Evolutionary conservation across 2,797 vertebrate species (phyloP), one percentile per base, ranked within the genome.

Genomic region (Melopsittacus undulatus): DNA sequence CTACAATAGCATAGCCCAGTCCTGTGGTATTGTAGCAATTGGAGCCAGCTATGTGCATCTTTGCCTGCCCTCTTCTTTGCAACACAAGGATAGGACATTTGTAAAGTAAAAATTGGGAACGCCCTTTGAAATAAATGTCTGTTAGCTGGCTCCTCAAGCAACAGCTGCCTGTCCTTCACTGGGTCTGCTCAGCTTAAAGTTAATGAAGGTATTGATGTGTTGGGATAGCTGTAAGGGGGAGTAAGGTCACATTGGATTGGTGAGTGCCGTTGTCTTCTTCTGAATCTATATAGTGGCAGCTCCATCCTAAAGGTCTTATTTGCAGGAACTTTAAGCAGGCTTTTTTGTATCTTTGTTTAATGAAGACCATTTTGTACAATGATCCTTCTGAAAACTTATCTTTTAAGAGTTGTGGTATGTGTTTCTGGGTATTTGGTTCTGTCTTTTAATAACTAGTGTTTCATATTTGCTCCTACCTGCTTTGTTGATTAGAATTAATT

Each of bases 1-100:
- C 21, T 67, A 8, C 13, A 10, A 3, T 27, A 49, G 22, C 10
- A 13, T 0, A 4, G 40, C 24, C n/a, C 22, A 40, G 17, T 40
- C 36, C 26, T 59, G n/a, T 29, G 38, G 45, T 9, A 8, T 18
- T 40, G 2, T 12, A 80, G 14, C 54, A 51, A 1, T 48, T 63
- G 61, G 57, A 66, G 16, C 23, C 34, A 42, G 34, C 24, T 52
- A 1, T 21, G 0, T 4, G 2, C 29, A 9, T 62, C 42, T 51
- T 13, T 36, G 2, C 59, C 13, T 7, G 3, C n/a, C 5, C 19
- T 68, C 12, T 11, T 42, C 20, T 29, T 48, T 3, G 1, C 22
- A 26, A 11, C 12, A 7, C 22, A 12, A 63, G 29, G 11, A 12
- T 4, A 26, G 30, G 26, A 26, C 4, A 10, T 23, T 61, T 45